Base-by-base conservation (phyloP, 1,140 invertebrate species). In the Drosophila santomea region DNA sequence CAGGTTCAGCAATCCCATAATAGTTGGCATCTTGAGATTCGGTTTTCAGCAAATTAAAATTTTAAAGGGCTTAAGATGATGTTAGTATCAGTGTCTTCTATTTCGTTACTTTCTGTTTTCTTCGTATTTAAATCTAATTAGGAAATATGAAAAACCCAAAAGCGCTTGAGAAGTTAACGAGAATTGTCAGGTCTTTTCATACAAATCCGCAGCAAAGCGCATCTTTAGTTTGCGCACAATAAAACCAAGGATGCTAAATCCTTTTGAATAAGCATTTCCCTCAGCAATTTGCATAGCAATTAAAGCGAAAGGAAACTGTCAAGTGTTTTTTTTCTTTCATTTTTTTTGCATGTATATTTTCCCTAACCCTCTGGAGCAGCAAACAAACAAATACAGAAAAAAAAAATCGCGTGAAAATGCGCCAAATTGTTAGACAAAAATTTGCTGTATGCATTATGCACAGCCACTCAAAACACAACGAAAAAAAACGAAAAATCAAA, bases 381-480 rank as follows among this genome's bases (percentile, higher is more conserved):
- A 82, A 86, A 86, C 66, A 88, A 79, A 67, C 62, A 68, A 68
- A 68, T 66, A 71, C 35, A 71, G 68, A 36, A 28, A 36, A 15
- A 36, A 15, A 66, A 88, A 76, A 76, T 78, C 78, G 84, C 83
- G 83, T 89, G 80, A 88, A 88, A 88, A 88, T 83, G 84, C 84
- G 76, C 84, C 80, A 88, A 88, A 88, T 88, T 86, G 78, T 86
- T 82, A 88, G 82, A 88, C 58, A 75, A 71, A 78, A 74, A 78
- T 74, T 51, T 71, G 43, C 66, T 67, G 80, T 72, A 82, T 83
- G 69, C 78, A 86, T 86, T 82, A 82, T 86, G 78, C 82, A 79
- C 60, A 55, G 60, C 60, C 44, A 56, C 50, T 71, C 61, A 61
- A 45, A 32, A 32, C 32, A 32, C 32, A 10, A 32, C 32, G 28